Evolutionary conservation across 2,888 invertebrate genomes (phyloP).

Genomic region (Thera britannica): DNA sequence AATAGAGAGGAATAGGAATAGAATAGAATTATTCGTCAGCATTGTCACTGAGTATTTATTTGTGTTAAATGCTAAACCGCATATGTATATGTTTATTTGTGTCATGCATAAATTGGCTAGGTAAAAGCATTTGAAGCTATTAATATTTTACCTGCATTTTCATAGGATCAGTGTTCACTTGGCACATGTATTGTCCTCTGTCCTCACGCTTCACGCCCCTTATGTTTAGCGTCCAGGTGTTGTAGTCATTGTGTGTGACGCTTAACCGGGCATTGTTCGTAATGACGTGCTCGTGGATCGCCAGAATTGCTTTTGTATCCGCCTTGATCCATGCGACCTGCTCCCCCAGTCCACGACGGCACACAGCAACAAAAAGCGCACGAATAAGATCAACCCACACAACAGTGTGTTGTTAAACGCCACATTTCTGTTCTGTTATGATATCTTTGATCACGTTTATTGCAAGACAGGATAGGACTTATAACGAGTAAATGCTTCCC

Average conservation of each 20-base stretch:
- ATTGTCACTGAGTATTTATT: conserved; percentile 16
- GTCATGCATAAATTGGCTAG: conserved; percentile 11
- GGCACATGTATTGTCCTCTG: conserved; percentile 96
- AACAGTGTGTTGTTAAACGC: conserved; percentile 41
- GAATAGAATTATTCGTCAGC: conserved; percentile 5
- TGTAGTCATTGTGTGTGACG: conserved; percentile 96
- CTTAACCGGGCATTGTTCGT: conserved; percentile 95
- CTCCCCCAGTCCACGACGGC: conserved; percentile 43
- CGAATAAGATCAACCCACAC: conserved; percentile 24
- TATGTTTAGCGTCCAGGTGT: conserved; percentile 96
- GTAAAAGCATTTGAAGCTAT: conserved; percentile 12
- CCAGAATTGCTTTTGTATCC: conserved; percentile 96
- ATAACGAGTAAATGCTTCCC: conserved; percentile 81
- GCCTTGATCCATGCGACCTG: conserved; percentile 98
- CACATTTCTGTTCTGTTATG: conserved; percentile 56
- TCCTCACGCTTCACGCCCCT: conserved; percentile 93
- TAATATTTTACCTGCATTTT: conserved; percentile 91
- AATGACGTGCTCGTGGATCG: conserved; percentile 97
- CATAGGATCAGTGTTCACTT: conserved; percentile 97
- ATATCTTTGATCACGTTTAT: conserved; percentile 59
- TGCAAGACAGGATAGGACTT: conserved; percentile 75
- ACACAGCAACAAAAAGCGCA: conserved; percentile 28
- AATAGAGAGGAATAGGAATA: too few relatives aligned
- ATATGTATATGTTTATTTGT: too few relatives aligned
- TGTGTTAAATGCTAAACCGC: conserved; percentile 5